Conservation (phyloP, 2,888 invertebrate genomes). For the Cepaea hortensis region DNA sequence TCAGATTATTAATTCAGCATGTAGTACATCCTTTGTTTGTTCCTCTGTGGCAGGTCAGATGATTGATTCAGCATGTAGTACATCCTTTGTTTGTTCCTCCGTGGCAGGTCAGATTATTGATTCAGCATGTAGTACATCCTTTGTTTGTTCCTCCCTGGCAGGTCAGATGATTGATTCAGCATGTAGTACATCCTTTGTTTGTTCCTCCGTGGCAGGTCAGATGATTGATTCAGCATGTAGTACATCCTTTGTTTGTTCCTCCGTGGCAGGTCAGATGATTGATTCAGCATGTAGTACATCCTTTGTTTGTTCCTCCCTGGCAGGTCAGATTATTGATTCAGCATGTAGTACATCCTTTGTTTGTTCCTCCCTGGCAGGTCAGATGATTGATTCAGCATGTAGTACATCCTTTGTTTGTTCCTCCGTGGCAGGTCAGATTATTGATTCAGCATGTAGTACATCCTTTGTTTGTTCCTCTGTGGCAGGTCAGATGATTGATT, state of each 20-base stretch:
- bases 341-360: no score
- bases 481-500: conserved; percentile 56
- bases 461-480: conserved; percentile 48
- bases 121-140: no score
- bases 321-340: conserved; percentile 55
- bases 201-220: conserved; percentile 61
- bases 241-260: conserved; percentile 12
- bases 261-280: conserved; percentile 60
- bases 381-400: not conserved
- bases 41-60: conserved; percentile 61
- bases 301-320: conserved; percentile 51
- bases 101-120: conserved; percentile 59
- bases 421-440: conserved; percentile 61
- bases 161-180: conserved; percentile 53
- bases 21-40: no score
- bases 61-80: not conserved
- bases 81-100: conserved; percentile 31
- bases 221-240: not conserved
- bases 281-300: no score
- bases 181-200: no score
- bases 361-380: conserved; percentile 61
- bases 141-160: conserved; percentile 53
- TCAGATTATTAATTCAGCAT: conserved; percentile 34
- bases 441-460: not conserved
- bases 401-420: no score